Evolutionary conservation across 2,888 invertebrate genomes (phyloP), one percentile per base, ranked within the genome.

Genomic region (Axea sp.): DNA sequence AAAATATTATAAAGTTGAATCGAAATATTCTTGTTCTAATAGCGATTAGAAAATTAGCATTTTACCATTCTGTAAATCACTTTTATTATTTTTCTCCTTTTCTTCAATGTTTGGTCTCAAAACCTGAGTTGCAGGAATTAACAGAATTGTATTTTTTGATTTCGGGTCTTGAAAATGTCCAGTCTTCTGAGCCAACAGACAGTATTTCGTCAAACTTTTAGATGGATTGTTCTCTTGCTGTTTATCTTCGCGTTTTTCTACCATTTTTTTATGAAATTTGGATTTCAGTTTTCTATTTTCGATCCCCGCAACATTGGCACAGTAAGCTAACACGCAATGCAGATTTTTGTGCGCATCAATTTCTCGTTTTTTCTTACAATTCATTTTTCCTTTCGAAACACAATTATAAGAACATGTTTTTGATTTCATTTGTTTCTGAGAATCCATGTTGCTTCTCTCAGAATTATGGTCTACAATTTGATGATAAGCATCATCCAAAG

Each of bases 321-420:
- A 82, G 9, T 83, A 85, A 8, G 81, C 82, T 2, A 85, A 69
- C 1, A 84, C 82, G 7, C 76, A 81, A 47, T 86, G 85, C 2
- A 85, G 75, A 69, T 80, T 85, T 1, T 76, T 75, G 41, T 86
- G 84, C 81, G 83, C 84, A 17, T 80, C 81, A 8, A 60, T 73
- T 7, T 80, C 78, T 14, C 82, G 82, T 0, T 55, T 30, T 2
- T 47, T 28, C 5, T 28, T n/a, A 0, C 31, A 30, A 5, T 19
- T 57, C 6, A 3, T 12, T 33, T 8, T 31, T 3, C 3, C 0
- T 41, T 30, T 39, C 7, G 14, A 3, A 9, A 8, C n/a, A n/a
- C n/a, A 6, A 39, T 39, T 19, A 39, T 19, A 1, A 24, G 7
- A 12, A 8, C 1, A 6, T 3, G n/a, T 41, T 22, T 22, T 19